Conservation (phyloP, 2,888 invertebrate genomes). For the Macropis europaea region DNA sequence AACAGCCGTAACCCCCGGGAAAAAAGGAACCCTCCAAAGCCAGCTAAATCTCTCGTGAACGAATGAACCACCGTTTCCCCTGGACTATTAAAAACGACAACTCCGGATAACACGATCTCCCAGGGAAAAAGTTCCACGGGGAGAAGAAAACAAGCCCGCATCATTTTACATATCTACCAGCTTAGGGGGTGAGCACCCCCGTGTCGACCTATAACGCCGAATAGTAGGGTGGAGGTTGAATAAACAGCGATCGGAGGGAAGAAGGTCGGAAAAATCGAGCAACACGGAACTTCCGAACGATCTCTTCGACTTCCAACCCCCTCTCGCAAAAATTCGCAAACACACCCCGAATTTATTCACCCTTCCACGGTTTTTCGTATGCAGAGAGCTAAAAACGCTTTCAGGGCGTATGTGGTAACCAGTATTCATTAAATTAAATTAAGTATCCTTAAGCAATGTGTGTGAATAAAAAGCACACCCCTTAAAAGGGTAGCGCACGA, state of each 20-base stretch:
- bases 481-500: too few species aligned
- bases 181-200: background rate
- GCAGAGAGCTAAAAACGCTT: too few species aligned
- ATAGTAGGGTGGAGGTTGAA: background rate
- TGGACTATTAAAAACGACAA: constrained; percentile 10
- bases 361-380: background rate
- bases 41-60: constrained; percentile 28
- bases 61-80: constrained; percentile 19
- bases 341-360: background rate
- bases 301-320: background rate
- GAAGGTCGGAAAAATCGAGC: background rate
- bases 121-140: background rate
- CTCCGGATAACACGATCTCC: constrained; percentile 17
- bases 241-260: background rate
- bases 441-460: too few species aligned
- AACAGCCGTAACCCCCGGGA: too few species aligned
- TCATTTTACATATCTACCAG: constrained; percentile 22
- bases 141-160: background rate
- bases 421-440: too few species aligned
- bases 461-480: too few species aligned
- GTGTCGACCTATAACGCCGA: background rate
- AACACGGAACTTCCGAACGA: background rate
- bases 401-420: too few species aligned
- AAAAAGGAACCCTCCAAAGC: background rate
- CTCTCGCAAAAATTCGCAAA: background rate